Evolutionary conservation across 2,113 vertebrate genomes (phyloP).

Genomic region (Toxotes chatareus): DNA sequence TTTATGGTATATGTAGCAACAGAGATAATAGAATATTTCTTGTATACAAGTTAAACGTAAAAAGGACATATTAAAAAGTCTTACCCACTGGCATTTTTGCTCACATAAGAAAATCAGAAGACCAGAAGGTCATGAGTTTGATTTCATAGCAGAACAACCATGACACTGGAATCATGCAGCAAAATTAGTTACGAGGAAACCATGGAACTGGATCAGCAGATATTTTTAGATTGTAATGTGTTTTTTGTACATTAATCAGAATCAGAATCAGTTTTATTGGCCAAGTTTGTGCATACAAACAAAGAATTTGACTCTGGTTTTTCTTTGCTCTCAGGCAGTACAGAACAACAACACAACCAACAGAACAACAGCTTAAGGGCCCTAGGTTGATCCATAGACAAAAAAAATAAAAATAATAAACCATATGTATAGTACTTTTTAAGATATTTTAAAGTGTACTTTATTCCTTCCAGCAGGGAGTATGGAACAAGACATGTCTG

Average conservation of each 20-base stretch:
- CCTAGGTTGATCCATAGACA: background rate
- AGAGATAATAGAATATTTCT: background rate
- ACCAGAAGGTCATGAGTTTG: slow-evolving; percentile 25
- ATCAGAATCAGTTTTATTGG: too few species aligned
- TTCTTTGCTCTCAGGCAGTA: too few species aligned
- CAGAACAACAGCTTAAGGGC: background rate
- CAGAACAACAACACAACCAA: too few species aligned
- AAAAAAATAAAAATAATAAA: too few species aligned
- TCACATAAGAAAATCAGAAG: slow-evolving; percentile 24
- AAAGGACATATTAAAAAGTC: background rate
- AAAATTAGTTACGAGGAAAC: slow-evolving; percentile 9
- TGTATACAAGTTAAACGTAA: too few species aligned
- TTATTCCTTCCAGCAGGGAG: background rate
- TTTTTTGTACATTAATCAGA: too few species aligned
- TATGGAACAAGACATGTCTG: background rate
- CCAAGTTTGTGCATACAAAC: too few species aligned
- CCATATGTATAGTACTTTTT: too few species aligned
- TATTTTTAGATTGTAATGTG: too few species aligned
- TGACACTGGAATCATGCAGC: slow-evolving; percentile 39
- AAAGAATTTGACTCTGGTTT: too few species aligned
- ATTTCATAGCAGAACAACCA: slow-evolving; percentile 21
- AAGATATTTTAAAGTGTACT: background rate
- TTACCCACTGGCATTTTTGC: too few species aligned
- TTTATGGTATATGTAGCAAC: too few species aligned
- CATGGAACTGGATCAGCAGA: background rate